Conservation (phyloP, 1,140 invertebrate genomes). For the Acromyrmex echinatior region DNA sequence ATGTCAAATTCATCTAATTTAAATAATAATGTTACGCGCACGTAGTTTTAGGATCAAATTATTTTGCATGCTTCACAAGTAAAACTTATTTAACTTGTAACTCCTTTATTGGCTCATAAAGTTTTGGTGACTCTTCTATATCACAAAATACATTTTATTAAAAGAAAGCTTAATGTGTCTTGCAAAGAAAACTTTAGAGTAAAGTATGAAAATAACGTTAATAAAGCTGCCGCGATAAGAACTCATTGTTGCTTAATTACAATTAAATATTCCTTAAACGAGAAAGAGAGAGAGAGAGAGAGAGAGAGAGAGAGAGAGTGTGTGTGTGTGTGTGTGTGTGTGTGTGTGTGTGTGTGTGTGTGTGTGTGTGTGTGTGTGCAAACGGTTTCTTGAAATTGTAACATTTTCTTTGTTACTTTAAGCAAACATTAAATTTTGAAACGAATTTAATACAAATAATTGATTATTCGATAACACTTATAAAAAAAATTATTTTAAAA, state of each 20-base stretch:
- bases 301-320: no score
- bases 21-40: not conserved
- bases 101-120: conserved; percentile 31
- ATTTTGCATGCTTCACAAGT: conserved; percentile 11
- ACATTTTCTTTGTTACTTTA: not conserved
- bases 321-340: no score
- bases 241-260: conserved; percentile 33
- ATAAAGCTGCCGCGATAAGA: not conserved
- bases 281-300: not conserved
- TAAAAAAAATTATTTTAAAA: not conserved
- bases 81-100: conserved; percentile 57
- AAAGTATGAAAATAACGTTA: conserved; percentile 33
- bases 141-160: conserved; percentile 45
- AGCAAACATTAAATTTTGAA: not conserved
- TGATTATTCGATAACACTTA: not conserved
- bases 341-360: no score
- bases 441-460: not conserved
- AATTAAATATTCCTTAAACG: conserved; percentile 26
- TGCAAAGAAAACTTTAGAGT: conserved; percentile 55
- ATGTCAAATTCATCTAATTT: conserved; percentile 9
- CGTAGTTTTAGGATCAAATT: conserved; percentile 34
- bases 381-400: not conserved
- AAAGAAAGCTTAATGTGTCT: conserved; percentile 44
- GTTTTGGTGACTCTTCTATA: conserved; percentile 14
- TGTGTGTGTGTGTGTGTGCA: not conserved